Percentiles rank a stretch among this genome's conserved stretches.
phyloP scores from a whole-genome alignment of 2,797 vertebrate species.

The Odontamblyopus rebecca region DNA sequence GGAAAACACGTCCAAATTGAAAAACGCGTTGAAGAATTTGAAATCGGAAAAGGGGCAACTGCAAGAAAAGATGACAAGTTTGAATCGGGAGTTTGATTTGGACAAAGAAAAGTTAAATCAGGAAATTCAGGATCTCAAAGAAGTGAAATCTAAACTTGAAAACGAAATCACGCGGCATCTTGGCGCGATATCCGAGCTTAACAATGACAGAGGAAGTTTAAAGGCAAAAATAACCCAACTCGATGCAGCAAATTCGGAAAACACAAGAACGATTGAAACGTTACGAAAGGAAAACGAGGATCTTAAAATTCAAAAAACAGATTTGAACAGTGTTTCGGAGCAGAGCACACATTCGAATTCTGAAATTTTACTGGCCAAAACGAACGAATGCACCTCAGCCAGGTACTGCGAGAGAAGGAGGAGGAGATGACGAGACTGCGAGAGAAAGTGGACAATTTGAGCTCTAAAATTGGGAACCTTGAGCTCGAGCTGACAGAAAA shows the following conservation, averaged over 20 bases:
- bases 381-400: slow-evolving; percentile 75
- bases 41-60: slow-evolving; percentile 71
- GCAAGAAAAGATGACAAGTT: slow-evolving; percentile 49
- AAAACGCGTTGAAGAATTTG: slow-evolving; percentile 56
- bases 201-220: slow-evolving; percentile 62
- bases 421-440: slow-evolving; percentile 59
- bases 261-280: slow-evolving; percentile 48
- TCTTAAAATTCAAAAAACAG: slow-evolving; percentile 59
- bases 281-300: slow-evolving; percentile 76
- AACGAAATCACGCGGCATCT: slow-evolving; percentile 59
- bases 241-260: slow-evolving; percentile 63
- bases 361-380: slow-evolving; percentile 76
- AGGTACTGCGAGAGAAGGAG: slow-evolving; percentile 69
- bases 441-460: slow-evolving; percentile 68
- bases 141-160: slow-evolving; percentile 73
- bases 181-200: slow-evolving; percentile 57
- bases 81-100: slow-evolving; percentile 57
- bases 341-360: slow-evolving; percentile 74
- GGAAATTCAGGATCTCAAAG: slow-evolving; percentile 63
- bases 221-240: slow-evolving; percentile 64
- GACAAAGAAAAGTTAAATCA: slow-evolving; percentile 63
- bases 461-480: slow-evolving; percentile 61
- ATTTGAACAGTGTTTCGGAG: slow-evolving; percentile 70
- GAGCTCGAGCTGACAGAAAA: slow-evolving; percentile 58
- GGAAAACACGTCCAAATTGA: slow-evolving; percentile 71